These are phyloP conservation scores for Lathronympha strigana DNA, from an alignment of 2,888 invertebrate genomes.

Conservation along the genomic window DNA sequence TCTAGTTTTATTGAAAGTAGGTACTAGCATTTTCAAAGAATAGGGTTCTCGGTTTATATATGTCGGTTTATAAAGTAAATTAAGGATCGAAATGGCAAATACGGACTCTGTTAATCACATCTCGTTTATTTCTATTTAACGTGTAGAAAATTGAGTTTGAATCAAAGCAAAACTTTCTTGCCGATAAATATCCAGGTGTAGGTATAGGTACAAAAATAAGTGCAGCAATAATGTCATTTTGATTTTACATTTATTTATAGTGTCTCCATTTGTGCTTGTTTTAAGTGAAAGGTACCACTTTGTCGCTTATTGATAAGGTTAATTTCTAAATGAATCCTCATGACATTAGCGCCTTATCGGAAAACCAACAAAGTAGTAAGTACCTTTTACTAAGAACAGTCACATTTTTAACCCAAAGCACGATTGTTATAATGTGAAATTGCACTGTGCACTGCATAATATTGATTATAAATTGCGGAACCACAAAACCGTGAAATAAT, in stretches of 20 bases:
- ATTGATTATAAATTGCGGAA: conserved; percentile 47
- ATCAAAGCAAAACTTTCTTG: no score
- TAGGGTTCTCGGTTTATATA: not conserved
- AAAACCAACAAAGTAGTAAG: no score
- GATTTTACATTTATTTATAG: no score
- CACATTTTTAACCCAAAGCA: no score
- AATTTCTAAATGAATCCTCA: no score
- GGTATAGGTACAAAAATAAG: no score
- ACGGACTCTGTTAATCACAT: not conserved
- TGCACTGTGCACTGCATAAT: conserved; percentile 54
- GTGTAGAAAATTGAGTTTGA: no score
- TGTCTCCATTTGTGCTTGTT: not conserved
- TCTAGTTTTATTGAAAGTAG: conserved; percentile 23
- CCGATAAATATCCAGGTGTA: no score
- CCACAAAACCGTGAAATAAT: conserved; percentile 55
- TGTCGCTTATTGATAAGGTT: no score
- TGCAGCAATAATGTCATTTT: no score
- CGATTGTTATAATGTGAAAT: conserved; percentile 2
- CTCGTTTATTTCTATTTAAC: not conserved
- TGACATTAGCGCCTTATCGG: no score
- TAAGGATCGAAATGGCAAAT: not conserved
- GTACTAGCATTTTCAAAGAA: conserved; percentile 2
- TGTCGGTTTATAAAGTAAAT: not conserved
- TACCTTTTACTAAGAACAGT: no score
- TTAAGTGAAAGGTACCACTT: not conserved